A percentile compares a stretch with the other conserved stretches of the same genome.
These are phyloP conservation scores for Ornithoptera alexandrae DNA, from an alignment of 2,888 invertebrate species.

Conservation along the genomic window DNA sequence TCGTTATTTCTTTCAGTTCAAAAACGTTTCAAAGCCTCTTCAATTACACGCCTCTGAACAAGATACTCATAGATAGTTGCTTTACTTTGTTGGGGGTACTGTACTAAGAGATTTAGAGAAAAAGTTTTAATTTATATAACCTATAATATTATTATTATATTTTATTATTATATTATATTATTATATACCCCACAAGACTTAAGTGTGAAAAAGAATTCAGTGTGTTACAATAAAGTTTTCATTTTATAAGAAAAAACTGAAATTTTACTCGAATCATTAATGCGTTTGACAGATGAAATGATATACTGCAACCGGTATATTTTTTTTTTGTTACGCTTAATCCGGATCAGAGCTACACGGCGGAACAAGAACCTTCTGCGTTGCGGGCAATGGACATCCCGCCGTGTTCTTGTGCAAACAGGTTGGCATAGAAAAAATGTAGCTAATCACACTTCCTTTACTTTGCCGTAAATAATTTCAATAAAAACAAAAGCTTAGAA, in stretches of 20 bases:
- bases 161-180: too few relatives aligned
- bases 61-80: not conserved
- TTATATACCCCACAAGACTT: not conserved
- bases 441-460: not conserved
- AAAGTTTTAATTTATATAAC: not conserved
- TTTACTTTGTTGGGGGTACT: not conserved
- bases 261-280: too few relatives aligned
- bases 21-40: too few relatives aligned
- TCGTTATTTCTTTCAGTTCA: not conserved
- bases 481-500: too few relatives aligned
- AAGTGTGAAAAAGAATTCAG: not conserved
- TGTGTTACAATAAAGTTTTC: not conserved
- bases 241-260: too few relatives aligned
- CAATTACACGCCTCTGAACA: not conserved
- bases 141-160: too few relatives aligned
- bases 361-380: not conserved
- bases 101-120: not conserved
- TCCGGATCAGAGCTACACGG: slow-evolving; percentile 30
- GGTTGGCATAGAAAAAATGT: slow-evolving; percentile 3
- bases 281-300: slow-evolving; percentile 7
- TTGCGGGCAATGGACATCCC: slow-evolving; percentile 28
- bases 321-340: slow-evolving; percentile 21
- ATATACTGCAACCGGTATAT: slow-evolving; percentile 2
- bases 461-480: not conserved
- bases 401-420: slow-evolving; percentile 30